Conservation (phyloP, 2,113 vertebrate species). For the Sphyrna mokarran region DNA sequence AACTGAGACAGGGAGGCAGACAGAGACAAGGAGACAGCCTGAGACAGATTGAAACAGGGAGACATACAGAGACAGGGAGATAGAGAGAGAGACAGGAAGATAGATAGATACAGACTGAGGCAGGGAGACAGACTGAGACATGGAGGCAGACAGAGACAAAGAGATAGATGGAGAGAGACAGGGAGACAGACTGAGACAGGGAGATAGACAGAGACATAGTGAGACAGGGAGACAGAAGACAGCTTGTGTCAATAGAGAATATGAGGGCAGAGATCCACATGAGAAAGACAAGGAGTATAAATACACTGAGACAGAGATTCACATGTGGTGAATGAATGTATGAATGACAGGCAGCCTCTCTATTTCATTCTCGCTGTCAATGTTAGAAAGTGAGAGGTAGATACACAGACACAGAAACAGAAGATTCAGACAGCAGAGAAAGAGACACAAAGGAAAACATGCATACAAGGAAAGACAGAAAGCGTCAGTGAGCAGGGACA, state of each 20-base stretch:
- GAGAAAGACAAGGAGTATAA: not conserved
- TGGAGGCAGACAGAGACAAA: not conserved
- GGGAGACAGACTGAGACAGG: not conserved
- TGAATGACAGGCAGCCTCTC: not conserved
- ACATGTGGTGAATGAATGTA: not conserved
- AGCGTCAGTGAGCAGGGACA: conserved; percentile 29
- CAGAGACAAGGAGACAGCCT: too few species aligned
- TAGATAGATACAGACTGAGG: too few species aligned
- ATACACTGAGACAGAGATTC: not conserved
- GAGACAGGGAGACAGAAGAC: not conserved
- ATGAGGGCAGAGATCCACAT: not conserved
- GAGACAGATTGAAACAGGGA: not conserved
- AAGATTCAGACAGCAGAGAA: not conserved
- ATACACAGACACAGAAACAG: not conserved
- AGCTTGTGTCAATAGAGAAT: not conserved
- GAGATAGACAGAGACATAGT: not conserved
- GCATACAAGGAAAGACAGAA: conserved; percentile 49
- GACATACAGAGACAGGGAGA: not conserved
- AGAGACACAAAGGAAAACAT: not conserved
- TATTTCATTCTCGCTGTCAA: too few species aligned
- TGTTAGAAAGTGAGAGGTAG: not conserved
- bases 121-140: conserved; percentile 45
- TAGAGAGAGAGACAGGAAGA: conserved; percentile 31
- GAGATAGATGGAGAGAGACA: not conserved
- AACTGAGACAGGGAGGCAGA: too few species aligned